These are phyloP conservation scores for Pseudomyrmex gracilis DNA, from an alignment of 1,140 invertebrate genomes.

Conservation along the genomic window DNA sequence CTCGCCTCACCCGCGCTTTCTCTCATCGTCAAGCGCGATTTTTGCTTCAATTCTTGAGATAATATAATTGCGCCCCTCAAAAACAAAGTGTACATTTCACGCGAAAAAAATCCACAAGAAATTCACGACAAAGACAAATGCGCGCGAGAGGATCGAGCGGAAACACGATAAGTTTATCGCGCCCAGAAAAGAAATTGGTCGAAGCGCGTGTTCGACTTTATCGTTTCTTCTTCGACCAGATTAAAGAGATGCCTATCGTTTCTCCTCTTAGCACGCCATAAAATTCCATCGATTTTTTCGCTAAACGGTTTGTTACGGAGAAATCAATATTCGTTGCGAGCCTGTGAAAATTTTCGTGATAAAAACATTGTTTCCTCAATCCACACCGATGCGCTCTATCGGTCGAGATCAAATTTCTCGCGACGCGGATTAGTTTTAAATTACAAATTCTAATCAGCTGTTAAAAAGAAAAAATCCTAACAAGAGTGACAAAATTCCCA, in stretches of 20 bases:
- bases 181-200: constrained; percentile 22
- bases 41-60: neutral
- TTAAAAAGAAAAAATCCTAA: neutral
- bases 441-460: neutral
- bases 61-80: neutral
- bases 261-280: constrained; percentile 42
- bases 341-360: too few relatives aligned
- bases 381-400: too few relatives aligned
- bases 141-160: constrained; percentile 9
- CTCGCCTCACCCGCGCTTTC: too few relatives aligned
- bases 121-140: constrained; percentile 44
- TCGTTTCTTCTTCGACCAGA: constrained; percentile 15
- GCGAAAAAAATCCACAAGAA: neutral
- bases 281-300: constrained; percentile 40
- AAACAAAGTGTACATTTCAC: neutral
- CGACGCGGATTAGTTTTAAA: neutral
- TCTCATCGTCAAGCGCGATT: neutral
- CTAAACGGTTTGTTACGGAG: constrained; percentile 16
- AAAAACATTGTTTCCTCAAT: neutral
- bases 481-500: too few relatives aligned
- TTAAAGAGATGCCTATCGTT: constrained; percentile 46
- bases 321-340: constrained; percentile 17
- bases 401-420: too few relatives aligned
- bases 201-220: constrained; percentile 36
- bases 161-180: constrained; percentile 37